These are phyloP conservation scores for Pectinophora gossypiella DNA, from an alignment of 1,140 invertebrate genomes.

Conservation along the genomic window DNA sequence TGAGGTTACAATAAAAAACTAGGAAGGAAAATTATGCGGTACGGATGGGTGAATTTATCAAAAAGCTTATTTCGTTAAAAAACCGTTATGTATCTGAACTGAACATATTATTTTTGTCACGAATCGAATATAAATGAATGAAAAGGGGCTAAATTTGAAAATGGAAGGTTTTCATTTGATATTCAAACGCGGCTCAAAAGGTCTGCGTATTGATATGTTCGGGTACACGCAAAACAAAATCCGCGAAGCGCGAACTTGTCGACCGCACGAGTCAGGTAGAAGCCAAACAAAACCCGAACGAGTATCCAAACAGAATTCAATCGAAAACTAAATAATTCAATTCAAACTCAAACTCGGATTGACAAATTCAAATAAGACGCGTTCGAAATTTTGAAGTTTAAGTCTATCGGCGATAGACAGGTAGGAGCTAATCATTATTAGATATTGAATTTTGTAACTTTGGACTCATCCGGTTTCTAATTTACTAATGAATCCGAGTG, in stretches of 20 bases:
- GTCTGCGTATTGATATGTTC: constrained; percentile 17
- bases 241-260: constrained; percentile 32
- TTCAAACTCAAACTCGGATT: constrained; percentile 59
- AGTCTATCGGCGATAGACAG: constrained; percentile 59
- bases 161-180: constrained; percentile 1
- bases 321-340: constrained; percentile 72
- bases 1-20: too few species aligned
- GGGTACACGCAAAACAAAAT: constrained; percentile 32
- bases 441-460: constrained; percentile 76
- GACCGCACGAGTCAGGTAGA: constrained; percentile 29
- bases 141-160: too few species aligned
- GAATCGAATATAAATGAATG: too few species aligned
- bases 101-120: too few species aligned
- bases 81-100: too few species aligned
- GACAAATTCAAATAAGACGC: constrained; percentile 54
- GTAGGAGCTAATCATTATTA: constrained; percentile 75
- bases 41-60: too few species aligned
- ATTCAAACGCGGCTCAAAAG: not conserved
- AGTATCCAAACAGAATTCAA: constrained; percentile 52
- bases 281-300: constrained; percentile 41
- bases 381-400: constrained; percentile 32
- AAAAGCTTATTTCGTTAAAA: too few species aligned
- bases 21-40: too few species aligned
- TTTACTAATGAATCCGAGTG: constrained; percentile 76
- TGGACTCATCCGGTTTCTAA: constrained; percentile 75